Evolutionary conservation across 2,888 invertebrate genomes (phyloP).

Genomic region (Drosophila anceps): DNA sequence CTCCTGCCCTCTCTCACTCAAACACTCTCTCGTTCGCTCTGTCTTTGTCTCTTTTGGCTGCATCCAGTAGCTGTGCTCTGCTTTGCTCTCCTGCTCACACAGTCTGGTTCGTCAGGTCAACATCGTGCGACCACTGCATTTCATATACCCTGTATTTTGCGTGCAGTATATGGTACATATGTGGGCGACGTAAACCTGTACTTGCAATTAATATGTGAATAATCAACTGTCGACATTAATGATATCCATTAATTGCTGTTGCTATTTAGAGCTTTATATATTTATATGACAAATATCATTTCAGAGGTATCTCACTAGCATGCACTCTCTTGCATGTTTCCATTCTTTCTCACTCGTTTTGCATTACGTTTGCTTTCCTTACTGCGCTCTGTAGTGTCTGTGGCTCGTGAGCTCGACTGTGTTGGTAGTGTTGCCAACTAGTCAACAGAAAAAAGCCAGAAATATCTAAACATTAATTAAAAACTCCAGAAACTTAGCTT

Average conservation of each 20-base stretch:
- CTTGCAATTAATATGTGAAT: not conserved
- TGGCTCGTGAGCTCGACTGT: slow-evolving; percentile 38
- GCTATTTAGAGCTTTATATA: not conserved
- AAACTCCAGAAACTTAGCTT: no score
- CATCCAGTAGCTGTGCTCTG: slow-evolving; percentile 16
- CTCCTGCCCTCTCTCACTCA: not conserved
- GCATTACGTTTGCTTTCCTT: slow-evolving; percentile 58
- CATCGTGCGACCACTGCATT: slow-evolving; percentile 13
- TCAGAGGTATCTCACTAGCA: not conserved
- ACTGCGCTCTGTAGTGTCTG: slow-evolving; percentile 70
- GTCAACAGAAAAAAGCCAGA: no score
- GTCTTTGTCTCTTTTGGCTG: slow-evolving; percentile 15
- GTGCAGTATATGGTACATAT: not conserved
- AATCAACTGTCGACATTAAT: not conserved
- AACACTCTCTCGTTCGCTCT: not conserved
- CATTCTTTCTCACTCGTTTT: slow-evolving; percentile 36
- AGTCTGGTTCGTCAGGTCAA: slow-evolving; percentile 36
- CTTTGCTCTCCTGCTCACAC: slow-evolving; percentile 15
- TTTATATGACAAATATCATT: not conserved
- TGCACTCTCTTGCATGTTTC: not conserved
- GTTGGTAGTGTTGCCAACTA: no score
- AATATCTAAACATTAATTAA: no score
- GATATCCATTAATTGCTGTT: not conserved
- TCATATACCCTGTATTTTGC: slow-evolving; percentile 29
- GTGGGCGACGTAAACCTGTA: no score